phyloP scores from a whole-genome alignment of 2,113 vertebrate genomes.

The Todiramphus chloris region DNA sequence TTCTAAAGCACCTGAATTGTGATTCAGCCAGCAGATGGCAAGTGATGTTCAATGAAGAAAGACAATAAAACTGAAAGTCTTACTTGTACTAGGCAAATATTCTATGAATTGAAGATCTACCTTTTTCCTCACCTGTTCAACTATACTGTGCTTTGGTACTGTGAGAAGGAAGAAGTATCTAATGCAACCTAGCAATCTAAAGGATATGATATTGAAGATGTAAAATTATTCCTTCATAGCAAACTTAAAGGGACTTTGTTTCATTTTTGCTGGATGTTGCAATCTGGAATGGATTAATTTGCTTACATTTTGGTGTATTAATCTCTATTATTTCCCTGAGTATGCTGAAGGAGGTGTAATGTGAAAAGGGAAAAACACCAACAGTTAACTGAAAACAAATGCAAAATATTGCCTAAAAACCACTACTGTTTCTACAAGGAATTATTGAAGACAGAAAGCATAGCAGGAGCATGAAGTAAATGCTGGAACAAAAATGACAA shows the following conservation, averaged over 20 bases:
- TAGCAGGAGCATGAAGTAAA: neutral
- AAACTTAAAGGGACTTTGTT: neutral
- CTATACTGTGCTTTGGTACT: neutral
- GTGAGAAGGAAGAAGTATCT: neutral
- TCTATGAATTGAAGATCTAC: neutral
- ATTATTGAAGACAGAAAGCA: neutral
- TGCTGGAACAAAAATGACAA: neutral
- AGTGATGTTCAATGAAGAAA: slow-evolving; percentile 2
- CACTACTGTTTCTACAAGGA: neutral
- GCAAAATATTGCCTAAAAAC: neutral
- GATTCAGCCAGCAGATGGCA: slow-evolving; percentile 22
- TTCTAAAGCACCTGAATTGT: neutral
- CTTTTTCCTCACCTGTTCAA: neutral
- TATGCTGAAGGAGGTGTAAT: neutral
- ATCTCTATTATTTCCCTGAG: neutral
- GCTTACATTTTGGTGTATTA: neutral
- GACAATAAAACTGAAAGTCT: neutral
- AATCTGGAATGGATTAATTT: neutral
- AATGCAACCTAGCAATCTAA: neutral
- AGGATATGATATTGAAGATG: neutral
- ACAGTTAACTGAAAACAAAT: neutral
- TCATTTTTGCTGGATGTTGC: neutral
- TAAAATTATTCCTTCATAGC: neutral
- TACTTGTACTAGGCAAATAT: neutral
- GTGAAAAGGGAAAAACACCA: neutral